Evolutionary conservation across 2,888 invertebrate genomes (phyloP), one percentile per base, ranked within the genome.

Genomic region (Eulithis testata): DNA sequence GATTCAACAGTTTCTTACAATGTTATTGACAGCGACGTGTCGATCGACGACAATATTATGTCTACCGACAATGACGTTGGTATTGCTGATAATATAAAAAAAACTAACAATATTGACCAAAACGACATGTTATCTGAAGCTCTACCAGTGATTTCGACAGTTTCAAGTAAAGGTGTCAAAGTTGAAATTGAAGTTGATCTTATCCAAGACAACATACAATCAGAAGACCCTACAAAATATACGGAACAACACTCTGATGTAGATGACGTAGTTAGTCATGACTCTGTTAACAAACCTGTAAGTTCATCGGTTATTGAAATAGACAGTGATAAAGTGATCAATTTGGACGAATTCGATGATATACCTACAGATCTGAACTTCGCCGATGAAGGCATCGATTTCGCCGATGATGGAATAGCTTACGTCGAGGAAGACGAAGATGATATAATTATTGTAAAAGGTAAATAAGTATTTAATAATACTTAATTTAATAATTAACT

Each of bases 341-440:
- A 56, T 44, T 27, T 60, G 1, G 53, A 55, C 6, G 43, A 27
- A 3, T 58, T 67, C 50, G 44, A 6, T 54, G 63, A 57, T 57
- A 5, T 50, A 8, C 60, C 73, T 2, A 63, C 53, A 6, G 74
- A 83, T 69, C 65, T 84, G 11, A 77, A 77, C 31, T 81, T 86
- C 54, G 78, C 73, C 27, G 84, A 89, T 54, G 86, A 88, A 47
- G 79, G 79, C 3, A 79, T 78, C 9, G 74, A 71, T 21, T 82
- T 86, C 51, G 80, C 74, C 36, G 84, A 90, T 59, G 86, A 88
- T 56, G 80, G 81, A 2, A 79, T 78, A 21, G 76, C 45, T 11
- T 66, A 60, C 36, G 21, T 66, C 43, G 66, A 71, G 31, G 65
- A 68, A 7, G 54, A 71, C 21, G 71, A 73, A 44, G 70, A 75